A percentile compares a stretch with the other conserved stretches of the same genome.
phyloP scores from a whole-genome alignment of 1,140 invertebrate species.

The Pseudobourletiella spinata region DNA sequence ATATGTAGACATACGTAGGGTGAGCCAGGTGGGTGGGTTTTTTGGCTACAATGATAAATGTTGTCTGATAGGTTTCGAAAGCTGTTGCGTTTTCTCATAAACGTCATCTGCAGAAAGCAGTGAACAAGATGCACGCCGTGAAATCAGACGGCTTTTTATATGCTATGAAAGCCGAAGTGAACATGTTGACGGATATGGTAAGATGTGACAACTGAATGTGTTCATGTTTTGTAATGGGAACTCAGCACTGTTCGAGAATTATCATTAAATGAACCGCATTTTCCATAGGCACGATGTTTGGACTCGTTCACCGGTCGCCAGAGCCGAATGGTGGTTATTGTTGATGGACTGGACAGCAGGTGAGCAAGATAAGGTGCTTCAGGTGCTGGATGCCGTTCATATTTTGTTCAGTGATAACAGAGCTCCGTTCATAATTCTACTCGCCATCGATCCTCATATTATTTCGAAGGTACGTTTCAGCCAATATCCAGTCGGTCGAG shows the following conservation, averaged over 20 bases:
- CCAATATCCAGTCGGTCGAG: too few species aligned
- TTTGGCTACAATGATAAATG: background rate
- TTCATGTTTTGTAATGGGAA: slow-evolving; percentile 74
- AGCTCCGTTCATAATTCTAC: slow-evolving; percentile 83
- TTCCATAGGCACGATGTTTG: too few species aligned
- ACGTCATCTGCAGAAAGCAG: slow-evolving; percentile 62
- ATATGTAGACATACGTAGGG: background rate
- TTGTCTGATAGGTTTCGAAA: slow-evolving; percentile 48
- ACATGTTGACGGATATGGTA: slow-evolving; percentile 74
- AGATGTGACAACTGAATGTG: slow-evolving; percentile 66
- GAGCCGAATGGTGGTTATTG: slow-evolving; percentile 84
- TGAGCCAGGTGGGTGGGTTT: background rate
- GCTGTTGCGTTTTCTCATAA: slow-evolving; percentile 69
- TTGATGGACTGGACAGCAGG: slow-evolving; percentile 96
- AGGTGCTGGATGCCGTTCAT: slow-evolving; percentile 87
- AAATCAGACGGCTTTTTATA: slow-evolving; percentile 71
- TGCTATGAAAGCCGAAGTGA: slow-evolving; percentile 75
- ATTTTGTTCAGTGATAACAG: slow-evolving; percentile 84
- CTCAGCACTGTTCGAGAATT: slow-evolving; percentile 71
- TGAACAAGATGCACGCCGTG: slow-evolving; percentile 56
- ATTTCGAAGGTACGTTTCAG: slow-evolving; percentile 94
- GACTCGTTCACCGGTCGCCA: slow-evolving; percentile 85
- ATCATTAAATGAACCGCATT: too few species aligned
- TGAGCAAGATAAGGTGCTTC: slow-evolving; percentile 91
- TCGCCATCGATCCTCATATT: slow-evolving; percentile 94